Percentiles rank a stretch among this genome's conserved stretches.
Evolutionary conservation across 2,888 invertebrate genomes (phyloP).

Genomic region (Philereme transversata): DNA sequence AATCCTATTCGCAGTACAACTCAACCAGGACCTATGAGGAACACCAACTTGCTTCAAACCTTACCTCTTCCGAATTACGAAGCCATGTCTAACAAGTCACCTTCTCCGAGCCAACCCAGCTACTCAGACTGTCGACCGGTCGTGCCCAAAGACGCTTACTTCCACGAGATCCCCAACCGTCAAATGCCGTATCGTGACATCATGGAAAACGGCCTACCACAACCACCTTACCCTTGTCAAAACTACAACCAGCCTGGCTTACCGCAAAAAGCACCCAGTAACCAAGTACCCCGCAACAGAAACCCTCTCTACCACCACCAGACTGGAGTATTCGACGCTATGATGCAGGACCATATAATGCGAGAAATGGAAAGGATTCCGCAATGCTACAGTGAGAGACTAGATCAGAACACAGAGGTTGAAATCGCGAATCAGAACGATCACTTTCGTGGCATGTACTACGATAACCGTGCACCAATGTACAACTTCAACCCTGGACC

Average conservation of each 20-base stretch:
- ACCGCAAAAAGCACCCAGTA: constrained; percentile 60
- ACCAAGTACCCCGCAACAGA: constrained; percentile 67
- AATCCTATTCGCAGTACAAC: constrained; percentile 72
- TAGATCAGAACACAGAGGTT: constrained; percentile 76
- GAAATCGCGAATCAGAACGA: constrained; percentile 77
- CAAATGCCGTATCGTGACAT: constrained; percentile 65
- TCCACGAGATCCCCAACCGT: constrained; percentile 84
- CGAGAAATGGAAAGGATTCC: constrained; percentile 80
- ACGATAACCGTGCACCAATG: constrained; percentile 67
- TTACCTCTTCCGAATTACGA: constrained; percentile 84
- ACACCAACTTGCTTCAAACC: constrained; percentile 78
- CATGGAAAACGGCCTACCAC: constrained; percentile 62
- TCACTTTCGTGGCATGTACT: constrained; percentile 69
- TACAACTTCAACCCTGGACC: constrained; percentile 53
- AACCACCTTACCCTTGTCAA: constrained; percentile 53
- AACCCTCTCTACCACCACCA: constrained; percentile 75
- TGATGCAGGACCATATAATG: constrained; percentile 81
- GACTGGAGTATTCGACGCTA: constrained; percentile 76
- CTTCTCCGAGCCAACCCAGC: constrained; percentile 65
- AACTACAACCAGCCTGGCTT: constrained; percentile 69
- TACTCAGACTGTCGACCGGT: constrained; percentile 62
- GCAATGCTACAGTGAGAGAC: constrained; percentile 76
- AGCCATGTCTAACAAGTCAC: constrained; percentile 75
- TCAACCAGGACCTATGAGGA: constrained; percentile 82
- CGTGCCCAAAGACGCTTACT: constrained; percentile 85